Conservation (phyloP, 2,113 vertebrate genomes). For the Clarias gariepinus region DNA sequence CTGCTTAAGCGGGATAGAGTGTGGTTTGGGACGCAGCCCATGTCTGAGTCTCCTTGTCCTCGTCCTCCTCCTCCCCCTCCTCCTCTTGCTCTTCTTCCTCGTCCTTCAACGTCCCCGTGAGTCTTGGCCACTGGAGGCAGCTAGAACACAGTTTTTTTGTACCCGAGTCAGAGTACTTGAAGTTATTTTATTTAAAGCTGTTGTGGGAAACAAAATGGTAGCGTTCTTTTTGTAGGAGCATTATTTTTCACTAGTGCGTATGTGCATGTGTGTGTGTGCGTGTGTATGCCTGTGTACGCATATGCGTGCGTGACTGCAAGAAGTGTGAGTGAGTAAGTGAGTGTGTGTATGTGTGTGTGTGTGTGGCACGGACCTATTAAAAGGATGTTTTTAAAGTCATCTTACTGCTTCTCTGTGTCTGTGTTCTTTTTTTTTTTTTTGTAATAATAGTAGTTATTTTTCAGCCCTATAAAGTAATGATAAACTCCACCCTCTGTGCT, state of each 20-base stretch:
- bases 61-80: neutral
- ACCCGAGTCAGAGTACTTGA: slow-evolving; percentile 99
- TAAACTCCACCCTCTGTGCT: neutral
- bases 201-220: slow-evolving; percentile 95
- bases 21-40: slow-evolving; percentile 36
- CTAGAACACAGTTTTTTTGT: slow-evolving; percentile 94
- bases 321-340: slow-evolving; percentile 54
- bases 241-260: slow-evolving; percentile 99
- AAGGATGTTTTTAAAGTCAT: slow-evolving; percentile 96
- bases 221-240: slow-evolving; percentile 98
- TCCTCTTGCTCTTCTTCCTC: neutral
- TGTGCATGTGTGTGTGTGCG: slow-evolving; percentile 39
- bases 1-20: slow-evolving; percentile 25
- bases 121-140: slow-evolving; percentile 95
- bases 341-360: slow-evolving; percentile 30
- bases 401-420: slow-evolving; percentile 53
- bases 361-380: slow-evolving; percentile 99
- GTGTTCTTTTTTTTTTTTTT: neutral
- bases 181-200: slow-evolving; percentile 99
- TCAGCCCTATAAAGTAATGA: neutral
- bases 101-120: slow-evolving; percentile 74
- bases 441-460: neutral
- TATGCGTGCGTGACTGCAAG: slow-evolving; percentile 77
- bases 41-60: neutral
- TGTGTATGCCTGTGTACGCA: slow-evolving; percentile 65